Evolutionary conservation across 2,888 invertebrate species (phyloP).

Genomic region (Melipona bicolor): DNA sequence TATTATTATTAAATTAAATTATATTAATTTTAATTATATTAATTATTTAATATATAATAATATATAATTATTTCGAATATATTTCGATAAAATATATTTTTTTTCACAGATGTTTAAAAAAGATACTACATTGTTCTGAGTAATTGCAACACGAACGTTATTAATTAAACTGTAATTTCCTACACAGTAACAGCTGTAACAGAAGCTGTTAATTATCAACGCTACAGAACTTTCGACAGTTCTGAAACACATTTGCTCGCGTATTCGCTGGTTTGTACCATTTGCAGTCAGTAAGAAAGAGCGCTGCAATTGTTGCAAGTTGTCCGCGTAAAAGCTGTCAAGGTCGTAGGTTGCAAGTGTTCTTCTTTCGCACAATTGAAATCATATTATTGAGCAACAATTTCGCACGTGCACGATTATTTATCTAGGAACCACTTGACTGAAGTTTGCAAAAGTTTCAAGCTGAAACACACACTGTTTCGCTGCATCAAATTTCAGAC

Average conservation of each 20-base stretch:
- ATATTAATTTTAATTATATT: too few relatives aligned
- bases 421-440: neutral
- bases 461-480: neutral
- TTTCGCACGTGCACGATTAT: neutral
- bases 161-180: neutral
- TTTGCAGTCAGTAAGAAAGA: neutral
- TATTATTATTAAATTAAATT: too few relatives aligned
- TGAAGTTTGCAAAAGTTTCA: neutral
- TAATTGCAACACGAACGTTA: neutral
- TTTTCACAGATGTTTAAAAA: too few relatives aligned
- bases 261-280: neutral
- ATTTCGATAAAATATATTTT: too few relatives aligned
- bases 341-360: neutral
- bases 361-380: conserved; percentile 1
- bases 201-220: neutral
- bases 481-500: neutral
- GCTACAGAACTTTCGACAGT: neutral
- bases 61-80: too few relatives aligned
- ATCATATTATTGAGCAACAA: neutral
- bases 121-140: neutral
- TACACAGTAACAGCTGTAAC: neutral
- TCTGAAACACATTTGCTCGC: neutral
- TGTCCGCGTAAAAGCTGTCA: neutral
- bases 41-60: too few relatives aligned
- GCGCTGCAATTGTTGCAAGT: neutral